These are phyloP conservation scores for Ataeniobius toweri DNA, from an alignment of 2,797 vertebrate species.

Conservation along the genomic window DNA sequence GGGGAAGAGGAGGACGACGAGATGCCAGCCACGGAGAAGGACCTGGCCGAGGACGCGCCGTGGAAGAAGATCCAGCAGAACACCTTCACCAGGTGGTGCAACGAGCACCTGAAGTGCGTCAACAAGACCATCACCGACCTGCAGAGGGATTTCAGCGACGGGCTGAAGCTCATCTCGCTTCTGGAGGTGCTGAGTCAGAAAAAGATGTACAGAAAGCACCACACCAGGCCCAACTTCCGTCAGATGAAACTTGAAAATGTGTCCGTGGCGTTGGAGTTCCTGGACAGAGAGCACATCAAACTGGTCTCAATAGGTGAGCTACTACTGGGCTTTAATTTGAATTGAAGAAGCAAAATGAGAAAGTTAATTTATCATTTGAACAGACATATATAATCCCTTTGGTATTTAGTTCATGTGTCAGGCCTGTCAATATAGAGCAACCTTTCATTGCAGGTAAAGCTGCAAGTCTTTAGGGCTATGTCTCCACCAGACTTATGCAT, in stretches of 20 bases:
- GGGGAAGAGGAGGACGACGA: conserved; percentile 89
- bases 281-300: conserved; percentile 93
- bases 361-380: background rate
- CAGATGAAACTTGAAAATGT: conserved; percentile 98
- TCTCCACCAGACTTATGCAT: background rate
- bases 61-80: conserved; percentile 99
- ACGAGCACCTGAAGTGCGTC: conserved; percentile 94
- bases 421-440: background rate
- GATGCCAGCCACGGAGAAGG: conserved; percentile 95
- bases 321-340: background rate
- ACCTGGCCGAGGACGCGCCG: conserved; percentile 94
- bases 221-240: conserved; percentile 91
- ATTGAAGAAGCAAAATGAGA: background rate
- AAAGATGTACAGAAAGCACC: conserved; percentile 95
- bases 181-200: conserved; percentile 96
- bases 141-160: conserved; percentile 91
- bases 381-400: background rate
- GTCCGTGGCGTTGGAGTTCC: conserved; percentile 93
- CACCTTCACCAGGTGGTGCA: conserved; percentile 97
- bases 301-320: conserved; percentile 93
- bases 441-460: background rate
- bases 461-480: background rate
- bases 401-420: background rate
- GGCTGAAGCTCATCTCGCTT: conserved; percentile 91
- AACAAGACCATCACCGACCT: conserved; percentile 90